Conservation (phyloP, 1,140 invertebrate genomes). For the Idris sp. region DNA sequence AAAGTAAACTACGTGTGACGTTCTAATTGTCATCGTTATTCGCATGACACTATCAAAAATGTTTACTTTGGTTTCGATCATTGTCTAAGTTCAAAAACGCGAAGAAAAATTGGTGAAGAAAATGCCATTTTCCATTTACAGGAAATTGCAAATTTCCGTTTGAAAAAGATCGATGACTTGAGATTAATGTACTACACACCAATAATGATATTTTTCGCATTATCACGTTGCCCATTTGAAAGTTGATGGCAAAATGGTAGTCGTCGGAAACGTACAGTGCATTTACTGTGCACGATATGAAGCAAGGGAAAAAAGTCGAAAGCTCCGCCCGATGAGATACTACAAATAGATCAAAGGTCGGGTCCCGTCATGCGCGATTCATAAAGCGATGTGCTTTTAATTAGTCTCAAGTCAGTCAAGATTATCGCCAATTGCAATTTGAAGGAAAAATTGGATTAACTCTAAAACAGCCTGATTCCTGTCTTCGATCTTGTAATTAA, state of each 20-base stretch:
- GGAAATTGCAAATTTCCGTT: too few relatives aligned
- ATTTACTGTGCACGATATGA: slow-evolving; percentile 36
- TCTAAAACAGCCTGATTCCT: slow-evolving; percentile 19
- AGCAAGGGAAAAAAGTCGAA: slow-evolving; percentile 31
- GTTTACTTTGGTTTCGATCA: too few relatives aligned
- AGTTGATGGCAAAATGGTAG: slow-evolving; percentile 25
- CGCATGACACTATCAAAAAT: too few relatives aligned
- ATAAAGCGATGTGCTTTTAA: slow-evolving; percentile 56
- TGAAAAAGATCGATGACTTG: too few relatives aligned
- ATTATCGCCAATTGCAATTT: slow-evolving; percentile 50
- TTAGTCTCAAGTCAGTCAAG: slow-evolving; percentile 53
- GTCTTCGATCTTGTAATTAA: slow-evolving; percentile 17
- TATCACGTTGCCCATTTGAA: slow-evolving; percentile 35
- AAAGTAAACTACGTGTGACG: too few relatives aligned
- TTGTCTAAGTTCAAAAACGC: too few relatives aligned
- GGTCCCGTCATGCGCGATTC: slow-evolving; percentile 49
- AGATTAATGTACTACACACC: too few relatives aligned
- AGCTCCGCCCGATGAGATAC: slow-evolving; percentile 46
- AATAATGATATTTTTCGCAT: slow-evolving; percentile 34
- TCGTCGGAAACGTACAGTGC: slow-evolving; percentile 45
- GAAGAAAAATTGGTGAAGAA: too few relatives aligned
- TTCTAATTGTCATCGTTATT: too few relatives aligned
- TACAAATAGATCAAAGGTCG: slow-evolving; percentile 74
- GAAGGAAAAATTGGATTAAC: slow-evolving; percentile 15
- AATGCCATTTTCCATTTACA: too few relatives aligned